Evolutionary conservation across 2,888 invertebrate genomes (phyloP).

Genomic region (Ditylenchus weischeri): DNA sequence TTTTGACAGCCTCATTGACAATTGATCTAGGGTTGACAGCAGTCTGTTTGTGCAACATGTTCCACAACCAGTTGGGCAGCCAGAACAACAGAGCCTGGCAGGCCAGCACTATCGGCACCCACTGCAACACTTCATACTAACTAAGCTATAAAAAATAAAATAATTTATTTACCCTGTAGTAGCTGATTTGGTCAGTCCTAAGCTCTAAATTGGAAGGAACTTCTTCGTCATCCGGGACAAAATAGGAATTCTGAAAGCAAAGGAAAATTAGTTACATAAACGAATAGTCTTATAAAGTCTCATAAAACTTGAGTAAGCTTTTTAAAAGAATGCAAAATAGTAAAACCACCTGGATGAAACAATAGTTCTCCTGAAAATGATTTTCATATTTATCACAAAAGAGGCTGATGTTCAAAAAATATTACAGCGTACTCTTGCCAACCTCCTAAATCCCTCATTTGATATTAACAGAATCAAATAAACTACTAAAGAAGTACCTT

Average conservation of each 20-base stretch:
- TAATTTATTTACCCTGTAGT: constrained; percentile 33
- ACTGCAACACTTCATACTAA: constrained; percentile 28
- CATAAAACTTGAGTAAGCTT: too few species aligned
- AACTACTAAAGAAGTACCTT: background rate
- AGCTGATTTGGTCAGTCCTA: constrained; percentile 44
- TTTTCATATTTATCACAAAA: background rate
- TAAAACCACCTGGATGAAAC: constrained; percentile 38
- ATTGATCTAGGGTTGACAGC: constrained; percentile 39
- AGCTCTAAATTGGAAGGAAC: constrained; percentile 30
- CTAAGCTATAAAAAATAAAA: background rate
- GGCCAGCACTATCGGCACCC: constrained; percentile 58
- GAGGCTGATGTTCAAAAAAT: background rate
- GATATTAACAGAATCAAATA: background rate
- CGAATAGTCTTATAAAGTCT: too few species aligned
- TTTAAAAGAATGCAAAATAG: too few species aligned
- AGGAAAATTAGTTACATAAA: too few species aligned
- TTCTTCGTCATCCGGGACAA: constrained; percentile 44
- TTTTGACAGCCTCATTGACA: constrained; percentile 34
- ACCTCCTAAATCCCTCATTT: constrained; percentile 12
- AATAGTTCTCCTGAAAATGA: constrained; percentile 41
- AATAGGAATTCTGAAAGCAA: constrained; percentile 36
- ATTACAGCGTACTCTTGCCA: constrained; percentile 33
- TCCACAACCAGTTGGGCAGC: constrained; percentile 61
- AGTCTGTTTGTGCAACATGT: constrained; percentile 51
- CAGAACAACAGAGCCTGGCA: constrained; percentile 60